Conservation (phyloP, 2,888 invertebrate species). For the Torymus tubicola region DNA sequence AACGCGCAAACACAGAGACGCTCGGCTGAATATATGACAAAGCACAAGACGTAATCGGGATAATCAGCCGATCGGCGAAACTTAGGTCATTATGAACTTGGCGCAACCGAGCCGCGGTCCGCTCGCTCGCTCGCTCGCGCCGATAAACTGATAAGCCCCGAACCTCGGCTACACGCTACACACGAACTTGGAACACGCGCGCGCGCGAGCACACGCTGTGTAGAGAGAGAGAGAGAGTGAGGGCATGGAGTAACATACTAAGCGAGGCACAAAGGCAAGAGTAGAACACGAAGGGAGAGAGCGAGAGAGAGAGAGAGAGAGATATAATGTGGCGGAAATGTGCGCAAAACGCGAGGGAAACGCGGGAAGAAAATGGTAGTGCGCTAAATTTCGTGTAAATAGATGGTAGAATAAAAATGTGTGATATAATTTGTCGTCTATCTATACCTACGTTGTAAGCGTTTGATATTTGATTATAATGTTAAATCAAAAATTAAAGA, state of each 20-base stretch:
- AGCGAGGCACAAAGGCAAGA: conserved; percentile 10
- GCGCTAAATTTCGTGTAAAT: not conserved
- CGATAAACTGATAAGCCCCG: conserved; percentile 59
- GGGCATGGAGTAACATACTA: conserved; percentile 29
- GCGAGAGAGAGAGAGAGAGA: not conserved
- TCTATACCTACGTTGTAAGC: too few relatives aligned
- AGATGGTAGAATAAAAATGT: too few relatives aligned
- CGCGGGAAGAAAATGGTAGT: conserved; percentile 1
- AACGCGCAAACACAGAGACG: not conserved
- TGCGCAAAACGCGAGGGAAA: conserved; percentile 1
- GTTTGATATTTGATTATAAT: too few relatives aligned
- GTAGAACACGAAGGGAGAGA: not conserved
- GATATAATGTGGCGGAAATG: conserved; percentile 2
- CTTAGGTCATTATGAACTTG: conserved; percentile 55
- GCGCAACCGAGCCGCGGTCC: conserved; percentile 36
- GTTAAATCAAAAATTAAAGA: too few relatives aligned
- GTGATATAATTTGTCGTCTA: too few relatives aligned
- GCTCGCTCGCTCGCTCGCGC: not conserved
- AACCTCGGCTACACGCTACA: conserved; percentile 17
- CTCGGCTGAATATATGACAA: conserved; percentile 35
- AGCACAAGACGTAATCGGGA: conserved; percentile 45
- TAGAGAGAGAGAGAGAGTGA: not conserved
- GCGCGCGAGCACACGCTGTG: too few relatives aligned
- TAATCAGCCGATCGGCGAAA: conserved; percentile 51
- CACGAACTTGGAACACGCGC: conserved; percentile 16